Conservation (phyloP, 2,797 vertebrate species). For the Adelosebastes latens region DNA sequence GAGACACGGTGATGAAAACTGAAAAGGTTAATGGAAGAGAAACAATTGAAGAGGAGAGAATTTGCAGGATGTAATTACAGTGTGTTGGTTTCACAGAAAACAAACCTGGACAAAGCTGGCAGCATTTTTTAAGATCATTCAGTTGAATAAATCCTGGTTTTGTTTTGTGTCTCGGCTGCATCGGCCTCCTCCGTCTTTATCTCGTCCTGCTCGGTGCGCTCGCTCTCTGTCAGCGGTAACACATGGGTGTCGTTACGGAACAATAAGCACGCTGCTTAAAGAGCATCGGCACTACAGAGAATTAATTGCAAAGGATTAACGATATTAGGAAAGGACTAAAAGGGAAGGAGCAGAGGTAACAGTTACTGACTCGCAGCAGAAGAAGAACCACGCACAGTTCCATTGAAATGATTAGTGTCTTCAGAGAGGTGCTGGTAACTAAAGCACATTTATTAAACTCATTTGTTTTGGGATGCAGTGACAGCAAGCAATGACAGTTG, state of each 20-base stretch:
- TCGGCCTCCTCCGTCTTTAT: not conserved
- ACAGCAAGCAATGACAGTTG: too few species aligned
- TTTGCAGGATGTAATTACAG: not conserved
- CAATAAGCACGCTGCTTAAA: not conserved
- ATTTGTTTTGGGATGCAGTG: too few species aligned
- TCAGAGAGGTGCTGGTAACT: too few species aligned
- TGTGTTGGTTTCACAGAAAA: not conserved
- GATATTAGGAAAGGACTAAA: not conserved
- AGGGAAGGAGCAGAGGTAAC: too few species aligned
- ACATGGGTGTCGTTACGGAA: not conserved
- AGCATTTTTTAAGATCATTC: not conserved
- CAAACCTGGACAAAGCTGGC: not conserved
- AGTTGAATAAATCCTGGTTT: not conserved
- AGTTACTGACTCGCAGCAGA: too few species aligned
- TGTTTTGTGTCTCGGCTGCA: not conserved
- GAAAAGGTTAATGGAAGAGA: not conserved
- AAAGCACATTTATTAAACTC: too few species aligned
- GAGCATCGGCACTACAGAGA: not conserved
- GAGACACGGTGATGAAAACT: not conserved
- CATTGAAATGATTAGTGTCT: too few species aligned
- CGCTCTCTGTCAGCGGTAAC: not conserved
- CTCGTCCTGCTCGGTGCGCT: not conserved
- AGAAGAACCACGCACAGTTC: too few species aligned
- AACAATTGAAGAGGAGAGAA: not conserved
- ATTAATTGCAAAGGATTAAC: not conserved